phyloP scores from a whole-genome alignment of 2,113 vertebrate genomes.

The Dendropsophus ebraccatus region DNA sequence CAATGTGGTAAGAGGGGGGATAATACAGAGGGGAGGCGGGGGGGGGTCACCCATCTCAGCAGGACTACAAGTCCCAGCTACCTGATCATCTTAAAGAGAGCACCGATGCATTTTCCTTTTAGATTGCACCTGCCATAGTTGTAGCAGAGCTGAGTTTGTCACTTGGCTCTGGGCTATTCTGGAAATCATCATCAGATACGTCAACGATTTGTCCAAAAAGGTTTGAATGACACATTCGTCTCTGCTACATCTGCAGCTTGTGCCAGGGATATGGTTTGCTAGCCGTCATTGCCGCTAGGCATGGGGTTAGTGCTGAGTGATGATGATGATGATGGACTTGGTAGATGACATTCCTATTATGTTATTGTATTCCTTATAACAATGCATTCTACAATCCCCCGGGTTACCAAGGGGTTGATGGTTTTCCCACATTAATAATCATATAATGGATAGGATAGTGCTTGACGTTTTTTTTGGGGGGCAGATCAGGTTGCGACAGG shows the following conservation, averaged over 20 bases:
- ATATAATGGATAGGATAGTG: background rate
- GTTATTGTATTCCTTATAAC: background rate
- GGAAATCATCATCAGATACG: background rate
- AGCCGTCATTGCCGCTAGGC: background rate
- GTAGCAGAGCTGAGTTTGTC: background rate
- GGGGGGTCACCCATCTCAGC: background rate
- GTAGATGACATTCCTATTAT: background rate
- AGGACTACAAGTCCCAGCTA: background rate
- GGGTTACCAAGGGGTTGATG: constrained; percentile 22
- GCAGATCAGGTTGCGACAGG: background rate
- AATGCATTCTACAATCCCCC: background rate
- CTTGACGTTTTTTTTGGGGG: background rate
- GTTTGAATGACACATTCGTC: background rate
- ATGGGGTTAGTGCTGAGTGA: background rate
- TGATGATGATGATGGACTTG: constrained; percentile 21
- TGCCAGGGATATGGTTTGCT: background rate
- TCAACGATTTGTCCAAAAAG: no score
- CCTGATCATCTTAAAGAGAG: background rate
- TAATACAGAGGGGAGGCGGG: background rate
- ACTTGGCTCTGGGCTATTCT: background rate
- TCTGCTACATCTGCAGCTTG: background rate
- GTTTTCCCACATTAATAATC: background rate
- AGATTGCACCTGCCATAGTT: background rate
- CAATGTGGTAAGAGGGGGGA: constrained; percentile 50
- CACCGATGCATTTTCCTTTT: background rate